Conservation (phyloP, 2,113 vertebrate genomes). For the Rynchops niger region DNA sequence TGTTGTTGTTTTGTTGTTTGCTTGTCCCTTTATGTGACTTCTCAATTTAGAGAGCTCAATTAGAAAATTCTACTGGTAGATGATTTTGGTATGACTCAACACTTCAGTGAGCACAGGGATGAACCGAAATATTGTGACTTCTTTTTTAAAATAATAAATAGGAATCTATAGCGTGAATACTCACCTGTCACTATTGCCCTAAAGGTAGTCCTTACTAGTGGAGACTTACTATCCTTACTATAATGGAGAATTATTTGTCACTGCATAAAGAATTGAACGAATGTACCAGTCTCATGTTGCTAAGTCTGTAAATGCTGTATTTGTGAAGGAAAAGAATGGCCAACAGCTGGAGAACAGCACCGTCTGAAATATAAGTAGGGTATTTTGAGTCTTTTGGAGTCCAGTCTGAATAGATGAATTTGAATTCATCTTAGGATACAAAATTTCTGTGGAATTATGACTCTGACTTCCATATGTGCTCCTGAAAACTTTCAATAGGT, state of each 20-base stretch:
- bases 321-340: background rate
- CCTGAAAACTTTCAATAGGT: background rate
- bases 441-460: background rate
- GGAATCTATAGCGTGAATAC: background rate
- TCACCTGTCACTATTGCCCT: background rate
- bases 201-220: background rate
- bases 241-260: background rate
- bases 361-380: background rate
- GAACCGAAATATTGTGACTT: background rate
- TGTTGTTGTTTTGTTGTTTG: background rate
- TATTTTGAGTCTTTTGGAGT: background rate
- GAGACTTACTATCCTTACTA: background rate
- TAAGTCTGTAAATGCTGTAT: background rate
- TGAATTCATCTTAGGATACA: background rate
- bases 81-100: background rate
- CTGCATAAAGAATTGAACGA: background rate
- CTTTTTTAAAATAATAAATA: background rate
- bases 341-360: background rate
- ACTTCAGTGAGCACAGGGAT: background rate
- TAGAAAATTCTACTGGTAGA: background rate
- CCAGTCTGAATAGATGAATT: background rate
- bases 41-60: background rate
- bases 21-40: background rate
- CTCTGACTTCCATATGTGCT: background rate
- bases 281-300: background rate